Conservation (phyloP, 1,140 invertebrate genomes). For the Planococcus citri region DNA sequence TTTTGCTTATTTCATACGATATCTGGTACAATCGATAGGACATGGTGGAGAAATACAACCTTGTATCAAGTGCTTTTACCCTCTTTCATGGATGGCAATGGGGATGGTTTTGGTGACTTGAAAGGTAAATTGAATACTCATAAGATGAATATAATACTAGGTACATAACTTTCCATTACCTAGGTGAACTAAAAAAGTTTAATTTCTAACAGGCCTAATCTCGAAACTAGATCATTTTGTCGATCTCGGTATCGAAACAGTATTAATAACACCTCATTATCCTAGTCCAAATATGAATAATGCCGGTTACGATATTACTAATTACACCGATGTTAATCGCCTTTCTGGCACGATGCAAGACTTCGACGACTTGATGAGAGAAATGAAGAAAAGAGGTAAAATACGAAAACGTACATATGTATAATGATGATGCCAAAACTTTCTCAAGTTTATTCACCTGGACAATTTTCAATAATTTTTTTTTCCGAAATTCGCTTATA, state of each 20-base stretch:
- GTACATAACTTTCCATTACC: too few relatives aligned
- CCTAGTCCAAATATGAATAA: slow-evolving; percentile 53
- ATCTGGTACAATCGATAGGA: too few relatives aligned
- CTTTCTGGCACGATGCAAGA: slow-evolving; percentile 58
- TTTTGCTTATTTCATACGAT: too few relatives aligned
- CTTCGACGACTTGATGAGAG: slow-evolving; percentile 47
- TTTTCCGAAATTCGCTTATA: too few relatives aligned
- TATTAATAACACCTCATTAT: slow-evolving; percentile 62
- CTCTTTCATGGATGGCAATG: slow-evolving; percentile 1
- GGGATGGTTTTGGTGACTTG: neutral
- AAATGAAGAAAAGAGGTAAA: slow-evolving; percentile 41
- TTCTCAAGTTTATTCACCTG: too few relatives aligned
- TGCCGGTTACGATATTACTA: slow-evolving; percentile 58
- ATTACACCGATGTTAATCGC: slow-evolving; percentile 57
- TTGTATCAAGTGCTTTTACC: neutral
- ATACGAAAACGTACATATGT: too few relatives aligned
- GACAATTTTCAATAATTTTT: too few relatives aligned
- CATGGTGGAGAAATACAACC: neutral
- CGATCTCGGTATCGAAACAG: slow-evolving; percentile 47
- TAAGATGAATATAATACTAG: too few relatives aligned
- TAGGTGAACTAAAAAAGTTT: too few relatives aligned
- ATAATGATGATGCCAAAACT: too few relatives aligned
- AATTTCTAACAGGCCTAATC: too few relatives aligned
- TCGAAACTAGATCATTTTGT: slow-evolving; percentile 48
- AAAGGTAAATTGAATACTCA: neutral